Conservation (phyloP, 1,140 invertebrate genomes). For the Drosophila novamexicana region DNA sequence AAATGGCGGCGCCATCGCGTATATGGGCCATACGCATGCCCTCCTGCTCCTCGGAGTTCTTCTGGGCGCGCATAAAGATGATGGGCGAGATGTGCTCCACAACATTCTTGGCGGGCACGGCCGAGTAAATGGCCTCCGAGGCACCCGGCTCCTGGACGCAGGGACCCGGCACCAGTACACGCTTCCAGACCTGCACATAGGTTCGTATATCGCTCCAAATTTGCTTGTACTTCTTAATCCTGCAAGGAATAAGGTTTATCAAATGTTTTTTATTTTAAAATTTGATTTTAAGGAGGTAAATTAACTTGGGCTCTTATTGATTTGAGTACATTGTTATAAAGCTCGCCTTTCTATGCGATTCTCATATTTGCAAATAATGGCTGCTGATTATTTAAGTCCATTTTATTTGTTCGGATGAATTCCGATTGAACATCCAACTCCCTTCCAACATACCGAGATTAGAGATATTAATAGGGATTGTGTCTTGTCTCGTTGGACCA, state of each 20-base stretch:
- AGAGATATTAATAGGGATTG: too few relatives aligned
- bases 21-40: slow-evolving; percentile 95
- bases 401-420: too few relatives aligned
- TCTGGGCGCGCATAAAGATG: slow-evolving; percentile 92
- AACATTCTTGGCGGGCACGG: slow-evolving; percentile 87
- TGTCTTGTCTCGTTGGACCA: too few relatives aligned
- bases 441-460: too few relatives aligned
- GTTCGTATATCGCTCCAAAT: slow-evolving; percentile 90
- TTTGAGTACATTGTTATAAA: too few relatives aligned
- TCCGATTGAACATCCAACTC: too few relatives aligned
- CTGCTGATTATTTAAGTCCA: too few relatives aligned
- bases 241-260: slow-evolving; percentile 66
- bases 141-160: slow-evolving; percentile 90
- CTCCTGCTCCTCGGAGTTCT: slow-evolving; percentile 92
- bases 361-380: too few relatives aligned
- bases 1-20: slow-evolving; percentile 94
- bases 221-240: slow-evolving; percentile 88
- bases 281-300: too few relatives aligned
- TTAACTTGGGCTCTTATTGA: too few relatives aligned
- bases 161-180: slow-evolving; percentile 89
- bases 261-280: too few relatives aligned
- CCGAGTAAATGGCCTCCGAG: slow-evolving; percentile 90
- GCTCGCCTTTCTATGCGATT: too few relatives aligned
- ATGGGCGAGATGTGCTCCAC: slow-evolving; percentile 89
- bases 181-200: slow-evolving; percentile 88